These are phyloP conservation scores for Pogona vitticeps DNA, from an alignment of 2,113 vertebrate genomes.

Conservation along the genomic window DNA sequence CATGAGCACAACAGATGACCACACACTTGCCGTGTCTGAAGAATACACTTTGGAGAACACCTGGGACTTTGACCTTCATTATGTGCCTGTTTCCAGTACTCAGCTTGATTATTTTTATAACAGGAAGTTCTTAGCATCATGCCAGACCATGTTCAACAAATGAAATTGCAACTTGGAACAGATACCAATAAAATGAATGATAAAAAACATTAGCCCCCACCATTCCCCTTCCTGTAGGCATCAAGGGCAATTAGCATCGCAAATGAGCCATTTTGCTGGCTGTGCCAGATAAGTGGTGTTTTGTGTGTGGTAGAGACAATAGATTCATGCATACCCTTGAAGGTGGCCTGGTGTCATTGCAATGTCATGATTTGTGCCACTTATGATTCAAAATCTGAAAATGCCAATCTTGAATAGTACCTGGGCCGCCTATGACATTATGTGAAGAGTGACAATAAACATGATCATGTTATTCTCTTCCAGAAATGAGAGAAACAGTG, in stretches of 20 bases:
- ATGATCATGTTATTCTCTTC: neutral
- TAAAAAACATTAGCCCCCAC: neutral
- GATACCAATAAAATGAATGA: conserved; percentile 16
- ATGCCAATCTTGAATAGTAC: neutral
- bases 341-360: conserved; percentile 4
- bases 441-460: conserved; percentile 5
- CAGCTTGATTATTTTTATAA: neutral
- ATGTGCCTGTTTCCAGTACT: neutral
- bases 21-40: neutral
- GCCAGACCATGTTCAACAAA: neutral
- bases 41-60: neutral
- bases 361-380: neutral
- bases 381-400: neutral
- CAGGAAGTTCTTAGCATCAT: neutral
- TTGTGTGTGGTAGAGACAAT: conserved; percentile 3
- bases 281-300: conserved; percentile 8
- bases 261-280: conserved; percentile 1
- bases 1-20: neutral
- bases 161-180: conserved; percentile 7
- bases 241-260: conserved; percentile 25
- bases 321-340: neutral
- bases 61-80: neutral
- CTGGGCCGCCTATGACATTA: neutral
- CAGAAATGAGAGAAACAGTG: neutral
- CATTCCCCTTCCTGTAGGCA: conserved; percentile 10